Evolutionary conservation across 2,113 vertebrate genomes (phyloP), one percentile per base, ranked within the genome.

Genomic region (Ranitomeya imitator): DNA sequence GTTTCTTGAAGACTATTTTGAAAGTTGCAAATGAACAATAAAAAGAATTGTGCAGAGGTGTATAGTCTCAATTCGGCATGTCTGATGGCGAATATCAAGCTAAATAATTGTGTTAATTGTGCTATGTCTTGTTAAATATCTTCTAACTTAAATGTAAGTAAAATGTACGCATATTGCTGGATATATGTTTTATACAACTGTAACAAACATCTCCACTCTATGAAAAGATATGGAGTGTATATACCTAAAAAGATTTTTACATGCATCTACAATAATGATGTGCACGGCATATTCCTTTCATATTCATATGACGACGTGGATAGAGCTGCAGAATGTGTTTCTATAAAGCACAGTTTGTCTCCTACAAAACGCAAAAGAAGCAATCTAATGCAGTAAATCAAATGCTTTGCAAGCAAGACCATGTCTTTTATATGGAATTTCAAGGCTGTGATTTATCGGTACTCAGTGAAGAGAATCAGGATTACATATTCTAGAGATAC

Each of bases 361-460:
- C 57, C 57, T 61, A 81, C 26, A 81, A 26, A 61, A 45, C 1
- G 26, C 79, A 81, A 81, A 81, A 81, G 16, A 31, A 19, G 79
- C 79, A 81, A 81, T 81, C 79, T 81, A 60, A 69, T 67, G 63
- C 31, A 78, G 74, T 86, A 79, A 79, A 86, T 86, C 76, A 79
- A 79, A 86, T 65, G 60, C 45, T 86, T 86, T 86, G 21, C 77
- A 86, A 79, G 45, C 85, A 86, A 86, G 55, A 78, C 85, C 85
- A 79, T 86, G 77, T 78, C 85, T 79, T 77, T 65, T 54, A 65
- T 79, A 69, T 55, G 18, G 26, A 79, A 79, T 79, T 79, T 86
- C 77, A 86, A 65, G 21, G 85, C 61, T 54, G 18, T 86, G 73
- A 86, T 78, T 86, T 74, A 86, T 86, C 45, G 69, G 59, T 55